Base-by-base conservation (phyloP, 2,113 vertebrate species). In the Bos javanicus region DNA sequence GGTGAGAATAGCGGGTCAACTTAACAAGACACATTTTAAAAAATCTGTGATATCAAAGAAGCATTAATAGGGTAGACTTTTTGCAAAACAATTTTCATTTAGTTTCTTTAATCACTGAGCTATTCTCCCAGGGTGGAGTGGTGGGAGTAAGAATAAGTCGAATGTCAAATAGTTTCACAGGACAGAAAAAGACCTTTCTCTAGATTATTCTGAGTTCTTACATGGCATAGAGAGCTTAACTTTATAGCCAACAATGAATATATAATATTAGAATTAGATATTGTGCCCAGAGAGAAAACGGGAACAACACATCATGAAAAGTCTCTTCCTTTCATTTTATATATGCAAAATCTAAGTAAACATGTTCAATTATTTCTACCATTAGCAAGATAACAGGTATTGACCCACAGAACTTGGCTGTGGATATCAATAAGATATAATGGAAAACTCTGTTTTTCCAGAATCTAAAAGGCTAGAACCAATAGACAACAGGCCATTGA, bases 21-120 rank as follows among this genome's bases (percentile, higher is more conserved):
- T 95, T 95, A 97, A 97, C 13, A 64, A 94, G 54, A 88, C 82
- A 60, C 43, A 64, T 82, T 91, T 97, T 95, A 82, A 88, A 91
- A 85, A 82, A 67, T 56, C 26, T 96, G 10, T 36, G 39, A 62
- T 91, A 83, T 83, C 36, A 90, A 86, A 96, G 74, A 76, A 87
- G 39, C 43, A 50, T 94, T 94, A 85, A 14, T 54, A 81, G 64
- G 62, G 46, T 93, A 43, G 9, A 26, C 2, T 64, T 10, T 74
- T 64, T 92, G 33, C 14, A 88, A 95, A 94, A 84, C 39, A 60
- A 52, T 36, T 56, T 91, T 39, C 46, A 57, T 82, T 95, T 94
- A 56, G 12, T 82, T 94, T 85, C 46, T 92, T 71, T 94, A 94
- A 43, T 76, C 48, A 78, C 46, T 83, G 33, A 96, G 39, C 57